Evolutionary conservation across 2,888 invertebrate genomes (phyloP).

Genomic region (Andrena bicolor): DNA sequence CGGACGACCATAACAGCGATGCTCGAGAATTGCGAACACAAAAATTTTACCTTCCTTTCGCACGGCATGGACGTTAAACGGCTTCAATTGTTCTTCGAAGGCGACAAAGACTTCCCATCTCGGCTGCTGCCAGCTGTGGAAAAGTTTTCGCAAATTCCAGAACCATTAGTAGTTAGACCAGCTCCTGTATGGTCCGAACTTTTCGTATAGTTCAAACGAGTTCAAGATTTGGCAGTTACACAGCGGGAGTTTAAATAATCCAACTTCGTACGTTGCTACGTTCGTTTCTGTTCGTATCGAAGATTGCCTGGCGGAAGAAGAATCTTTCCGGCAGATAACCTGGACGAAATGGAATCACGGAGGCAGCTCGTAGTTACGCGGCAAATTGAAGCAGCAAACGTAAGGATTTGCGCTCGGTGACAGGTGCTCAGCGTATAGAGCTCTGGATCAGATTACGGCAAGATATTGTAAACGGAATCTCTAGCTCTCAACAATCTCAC

Average conservation of each 20-base stretch:
- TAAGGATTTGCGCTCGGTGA: background rate
- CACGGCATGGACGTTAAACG: background rate
- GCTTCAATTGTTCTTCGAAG: too few relatives aligned
- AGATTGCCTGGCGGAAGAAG: background rate
- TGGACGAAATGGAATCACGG: background rate
- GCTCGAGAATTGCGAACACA: slow-evolving; percentile 12
- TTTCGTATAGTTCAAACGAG: background rate
- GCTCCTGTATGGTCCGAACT: too few relatives aligned
- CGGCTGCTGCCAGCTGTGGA: too few relatives aligned
- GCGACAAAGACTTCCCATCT: too few relatives aligned
- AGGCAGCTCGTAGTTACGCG: background rate
- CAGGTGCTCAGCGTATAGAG: background rate
- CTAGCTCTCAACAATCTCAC: background rate
- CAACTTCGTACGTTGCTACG: background rate
- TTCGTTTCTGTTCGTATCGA: background rate
- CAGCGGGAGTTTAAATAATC: background rate
- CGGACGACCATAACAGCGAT: slow-evolving; percentile 4
- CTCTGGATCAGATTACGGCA: slow-evolving; percentile 8
- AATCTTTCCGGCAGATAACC: background rate
- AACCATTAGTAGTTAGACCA: too few relatives aligned
- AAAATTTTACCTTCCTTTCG: slow-evolving; percentile 23
- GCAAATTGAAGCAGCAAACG: background rate
- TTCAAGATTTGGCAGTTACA: background rate
- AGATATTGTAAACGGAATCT: slow-evolving; percentile 5
- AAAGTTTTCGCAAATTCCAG: too few relatives aligned